Evolutionary conservation across 2,113 vertebrate genomes (phyloP), one percentile per base, ranked within the genome.

Genomic region (Jacana jacana): DNA sequence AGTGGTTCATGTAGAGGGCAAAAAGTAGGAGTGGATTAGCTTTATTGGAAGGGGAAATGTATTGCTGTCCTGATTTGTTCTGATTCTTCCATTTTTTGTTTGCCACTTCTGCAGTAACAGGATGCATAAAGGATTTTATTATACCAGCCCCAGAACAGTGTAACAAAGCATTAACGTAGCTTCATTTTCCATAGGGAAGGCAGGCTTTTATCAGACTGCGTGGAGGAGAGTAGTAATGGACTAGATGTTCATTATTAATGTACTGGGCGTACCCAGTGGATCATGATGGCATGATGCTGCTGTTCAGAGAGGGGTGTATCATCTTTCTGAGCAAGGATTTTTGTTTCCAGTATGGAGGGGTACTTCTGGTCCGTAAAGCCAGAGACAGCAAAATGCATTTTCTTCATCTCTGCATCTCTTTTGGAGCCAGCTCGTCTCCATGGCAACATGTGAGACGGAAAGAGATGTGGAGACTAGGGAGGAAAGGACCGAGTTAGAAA

Each of bases 381-480:
- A 92, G 70, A 92, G 96, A 80, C 40, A 61, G 86, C 89, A 84
- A 94, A 96, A 97, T 93, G 95, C 92, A 37, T 97, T 97, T 93
- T 95, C 95, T 97, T 93, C 96, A 73, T 97, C 95, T 90, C 95
- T 58, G 97, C 97, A 97, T 98, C 76, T 76, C 91, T 94, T 96
- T 86, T 88, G 68, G 93, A 97, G 96, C 97, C 71, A 95, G 97
- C 97, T 94, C 4, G 96, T 99, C 98, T 95, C 99, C 98, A 99
- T 99, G 97, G 98, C 97, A 99, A 99, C 99, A 80, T 14, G 92
- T 91, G 96, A 97, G 98, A 91, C 97, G 97, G 98, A 98, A 97
- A 98, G 97, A 96, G 97, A 97, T 98, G 96, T 81, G 54, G 94
- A 37, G 83, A 95, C 81, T 46, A 4, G 96, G 89, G 97, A 96